Evolutionary conservation across 2,888 invertebrate species (phyloP).

Genomic region (Alviniconcha strummeri): DNA sequence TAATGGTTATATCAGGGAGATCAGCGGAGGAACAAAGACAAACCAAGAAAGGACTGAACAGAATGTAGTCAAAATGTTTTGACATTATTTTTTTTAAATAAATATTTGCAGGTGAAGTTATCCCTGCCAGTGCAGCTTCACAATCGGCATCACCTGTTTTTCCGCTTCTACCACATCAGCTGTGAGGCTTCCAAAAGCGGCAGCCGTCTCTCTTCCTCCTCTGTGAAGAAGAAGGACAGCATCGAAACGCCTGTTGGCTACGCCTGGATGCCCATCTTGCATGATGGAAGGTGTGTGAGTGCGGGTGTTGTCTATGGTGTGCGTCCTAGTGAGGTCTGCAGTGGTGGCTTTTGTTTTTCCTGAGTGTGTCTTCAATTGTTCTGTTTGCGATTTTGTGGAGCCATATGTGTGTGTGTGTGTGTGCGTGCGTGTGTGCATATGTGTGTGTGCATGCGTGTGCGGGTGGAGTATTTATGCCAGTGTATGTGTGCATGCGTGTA

Average conservation of each 20-base stretch:
- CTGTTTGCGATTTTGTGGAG: too few species aligned
- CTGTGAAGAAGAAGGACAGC: constrained; percentile 61
- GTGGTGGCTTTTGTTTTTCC: too few species aligned
- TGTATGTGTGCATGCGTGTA: not conserved
- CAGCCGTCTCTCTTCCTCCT: constrained; percentile 41
- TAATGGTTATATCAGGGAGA: too few species aligned
- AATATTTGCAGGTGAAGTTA: constrained; percentile 82
- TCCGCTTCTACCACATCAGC: constrained; percentile 96
- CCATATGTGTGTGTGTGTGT: not conserved
- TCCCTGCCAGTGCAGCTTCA: constrained; percentile 90
- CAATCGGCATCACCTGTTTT: constrained; percentile 91
- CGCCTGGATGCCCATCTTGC: constrained; percentile 91
- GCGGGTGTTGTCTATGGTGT: not conserved
- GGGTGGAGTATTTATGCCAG: not conserved
- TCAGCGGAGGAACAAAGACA: too few species aligned
- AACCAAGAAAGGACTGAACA: too few species aligned
- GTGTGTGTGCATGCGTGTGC: not conserved
- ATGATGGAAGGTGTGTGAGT: constrained; percentile 78
- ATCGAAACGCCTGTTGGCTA: constrained; percentile 86
- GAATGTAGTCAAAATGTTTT: not conserved
- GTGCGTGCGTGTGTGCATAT: not conserved
- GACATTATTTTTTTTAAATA: not conserved
- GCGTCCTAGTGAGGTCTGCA: not conserved
- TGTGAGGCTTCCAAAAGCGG: constrained; percentile 77
- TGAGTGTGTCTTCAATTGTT: too few species aligned